phyloP scores from a whole-genome alignment of 2,113 vertebrate species.

The Hippopotamus amphibius region DNA sequence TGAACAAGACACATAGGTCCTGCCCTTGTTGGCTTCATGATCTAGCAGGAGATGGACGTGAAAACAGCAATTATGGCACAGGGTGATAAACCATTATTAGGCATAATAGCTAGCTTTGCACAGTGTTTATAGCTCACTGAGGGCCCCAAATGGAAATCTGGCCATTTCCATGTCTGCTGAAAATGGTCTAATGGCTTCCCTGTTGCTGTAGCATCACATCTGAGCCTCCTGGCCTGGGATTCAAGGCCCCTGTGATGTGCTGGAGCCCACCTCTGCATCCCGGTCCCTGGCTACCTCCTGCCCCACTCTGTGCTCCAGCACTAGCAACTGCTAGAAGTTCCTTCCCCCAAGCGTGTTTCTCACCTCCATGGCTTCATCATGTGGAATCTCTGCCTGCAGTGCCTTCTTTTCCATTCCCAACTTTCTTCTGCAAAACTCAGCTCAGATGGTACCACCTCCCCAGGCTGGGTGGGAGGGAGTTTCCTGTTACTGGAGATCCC shows the following conservation, averaged over 20 bases:
- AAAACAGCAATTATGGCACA: neutral
- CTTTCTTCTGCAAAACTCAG: neutral
- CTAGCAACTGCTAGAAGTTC: too few relatives aligned
- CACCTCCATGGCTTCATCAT: neutral
- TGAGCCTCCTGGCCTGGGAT: neutral
- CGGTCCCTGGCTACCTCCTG: neutral
- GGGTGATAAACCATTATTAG: conserved; percentile 28
- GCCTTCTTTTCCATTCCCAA: too few relatives aligned
- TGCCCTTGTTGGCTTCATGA: neutral
- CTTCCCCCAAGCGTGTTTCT: neutral
- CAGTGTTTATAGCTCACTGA: conserved; percentile 17
- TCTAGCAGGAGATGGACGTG: neutral
- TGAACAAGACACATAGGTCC: neutral
- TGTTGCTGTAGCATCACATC: neutral
- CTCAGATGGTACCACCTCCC: neutral
- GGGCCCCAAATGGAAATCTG: neutral
- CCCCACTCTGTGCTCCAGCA: neutral
- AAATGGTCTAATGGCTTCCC: neutral
- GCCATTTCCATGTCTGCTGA: neutral
- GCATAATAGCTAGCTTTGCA: conserved; percentile 1
- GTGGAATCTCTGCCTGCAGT: neutral
- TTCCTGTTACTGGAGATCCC: neutral
- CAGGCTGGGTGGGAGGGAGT: neutral
- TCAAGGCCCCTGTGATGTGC: neutral
- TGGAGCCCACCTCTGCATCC: neutral